Base-by-base conservation (phyloP, 2,113 vertebrate species). In the Pseudopodoces humilis region DNA sequence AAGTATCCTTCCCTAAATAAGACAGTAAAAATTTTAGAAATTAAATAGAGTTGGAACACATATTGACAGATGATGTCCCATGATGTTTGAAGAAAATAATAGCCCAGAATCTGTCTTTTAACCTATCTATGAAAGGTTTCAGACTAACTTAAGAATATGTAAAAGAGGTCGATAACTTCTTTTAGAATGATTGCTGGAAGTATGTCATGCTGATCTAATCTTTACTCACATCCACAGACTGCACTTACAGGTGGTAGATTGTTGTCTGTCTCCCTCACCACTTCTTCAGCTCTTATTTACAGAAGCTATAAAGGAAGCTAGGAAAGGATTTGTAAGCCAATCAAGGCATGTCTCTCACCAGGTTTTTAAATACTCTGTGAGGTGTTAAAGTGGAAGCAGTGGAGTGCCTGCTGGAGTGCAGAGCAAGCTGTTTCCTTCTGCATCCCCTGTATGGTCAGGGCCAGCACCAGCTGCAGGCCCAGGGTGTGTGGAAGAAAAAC, bases 211-310 rank as follows among this genome's bases (percentile, higher is more conserved):
- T 88, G 39, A 83, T 71, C 23, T 43, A 53, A 18, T 59, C 68
- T 74, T 71, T 77, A 47, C 15, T 67, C 44, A 39, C 15, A 41
- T 64, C 56, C 59, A 25, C 28, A 67, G 25, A 21, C 14, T 60
- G 19, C 5, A 18, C 10, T 30, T 63, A 60, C 52, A 52, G 0
- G 0, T 7, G 12, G 8, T 23, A 58, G 59, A n/a, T 39, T 3
- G 7, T 58, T 67, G 20, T 67, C 30, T 71, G 35, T 74, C 35
- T 74, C 41, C 16, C 17, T 44, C 24, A 37, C 8, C 18, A 35
- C 19, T 21, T 58, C 30, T 64, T 43, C 49, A 63, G 1, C 65
- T 64, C 82, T 30, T 43, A 7, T 7, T 14, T 3, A 19, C 15
- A 53, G 64, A 79, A 88, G 49, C 44, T 37, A 31, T 50, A 70